Conservation (phyloP, 2,888 invertebrate species). For the Chymomyza amoena region DNA sequence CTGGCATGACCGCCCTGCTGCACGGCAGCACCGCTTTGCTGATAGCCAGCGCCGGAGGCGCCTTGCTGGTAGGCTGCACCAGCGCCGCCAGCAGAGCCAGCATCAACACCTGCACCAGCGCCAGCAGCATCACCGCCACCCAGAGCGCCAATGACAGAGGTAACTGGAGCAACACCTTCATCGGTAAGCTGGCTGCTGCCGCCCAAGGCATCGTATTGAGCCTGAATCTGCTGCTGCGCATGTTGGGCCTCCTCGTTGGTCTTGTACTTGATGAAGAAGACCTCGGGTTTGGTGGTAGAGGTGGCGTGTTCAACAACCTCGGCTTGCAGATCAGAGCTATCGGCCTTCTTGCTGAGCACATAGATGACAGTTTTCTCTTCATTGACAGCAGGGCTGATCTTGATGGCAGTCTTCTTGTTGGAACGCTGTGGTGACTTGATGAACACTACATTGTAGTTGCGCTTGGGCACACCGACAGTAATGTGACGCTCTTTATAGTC, state of each 20-base stretch:
- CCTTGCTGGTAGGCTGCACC: constrained; percentile 19
- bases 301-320: constrained; percentile 73
- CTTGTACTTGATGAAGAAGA: constrained; percentile 79
- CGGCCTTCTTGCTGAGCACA: constrained; percentile 77
- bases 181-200: constrained; percentile 77
- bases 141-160: constrained; percentile 77
- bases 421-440: constrained; percentile 76
- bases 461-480: constrained; percentile 77
- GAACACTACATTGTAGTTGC: constrained; percentile 78
- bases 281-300: constrained; percentile 78
- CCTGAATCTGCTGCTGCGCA: constrained; percentile 78
- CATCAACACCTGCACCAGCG: constrained; percentile 37
- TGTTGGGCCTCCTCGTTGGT: constrained; percentile 77
- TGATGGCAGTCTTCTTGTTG: constrained; percentile 71
- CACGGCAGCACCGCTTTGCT: constrained; percentile 16
- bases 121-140: constrained; percentile 49
- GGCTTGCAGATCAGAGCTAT: constrained; percentile 73
- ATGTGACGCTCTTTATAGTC: constrained; percentile 74
- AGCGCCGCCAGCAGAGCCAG: constrained; percentile 10
- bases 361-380: constrained; percentile 79
- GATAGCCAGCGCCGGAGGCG: constrained; percentile 25
- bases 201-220: constrained; percentile 77
- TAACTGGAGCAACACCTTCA: constrained; percentile 76
- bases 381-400: constrained; percentile 74
- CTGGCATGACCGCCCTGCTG: constrained; percentile 38